phyloP scores from a whole-genome alignment of 2,113 vertebrate genomes.

The human (Homo sapiens) region DNA sequence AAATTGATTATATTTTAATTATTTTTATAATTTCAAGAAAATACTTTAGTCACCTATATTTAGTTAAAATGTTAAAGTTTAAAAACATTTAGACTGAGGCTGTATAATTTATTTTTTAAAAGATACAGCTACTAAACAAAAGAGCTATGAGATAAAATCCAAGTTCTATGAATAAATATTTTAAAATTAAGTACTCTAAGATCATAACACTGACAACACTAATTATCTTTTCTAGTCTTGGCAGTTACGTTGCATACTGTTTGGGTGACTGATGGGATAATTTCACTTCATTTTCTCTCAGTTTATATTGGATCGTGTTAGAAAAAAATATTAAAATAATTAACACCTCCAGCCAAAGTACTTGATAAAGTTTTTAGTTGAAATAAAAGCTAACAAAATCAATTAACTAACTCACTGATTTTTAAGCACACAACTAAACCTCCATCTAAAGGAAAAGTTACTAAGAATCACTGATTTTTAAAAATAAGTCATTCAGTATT shows the following conservation, averaged over 20 bases:
- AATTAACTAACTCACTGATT: slow-evolving; percentile 38
- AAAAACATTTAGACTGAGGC: slow-evolving; percentile 31
- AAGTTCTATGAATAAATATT: slow-evolving; percentile 72
- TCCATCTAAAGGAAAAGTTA: neutral
- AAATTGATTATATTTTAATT: slow-evolving; percentile 30
- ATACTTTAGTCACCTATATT: slow-evolving; percentile 31
- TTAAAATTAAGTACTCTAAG: slow-evolving; percentile 64
- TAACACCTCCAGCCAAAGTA: slow-evolving; percentile 65
- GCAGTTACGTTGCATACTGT: slow-evolving; percentile 61
- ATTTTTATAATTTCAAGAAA: slow-evolving; percentile 46
- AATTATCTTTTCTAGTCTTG: slow-evolving; percentile 54
- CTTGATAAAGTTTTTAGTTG: slow-evolving; percentile 63
- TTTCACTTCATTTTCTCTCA: slow-evolving; percentile 65
- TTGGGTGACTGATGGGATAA: slow-evolving; percentile 69
- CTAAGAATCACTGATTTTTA: slow-evolving; percentile 32
- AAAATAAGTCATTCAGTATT: neutral
- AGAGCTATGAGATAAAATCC: slow-evolving; percentile 53
- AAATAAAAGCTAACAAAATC: slow-evolving; percentile 54
- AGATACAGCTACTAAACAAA: slow-evolving; percentile 55
- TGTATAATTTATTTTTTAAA: slow-evolving; percentile 59
- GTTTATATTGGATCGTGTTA: slow-evolving; percentile 52
- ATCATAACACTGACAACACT: slow-evolving; percentile 78
- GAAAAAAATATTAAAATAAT: slow-evolving; percentile 71
- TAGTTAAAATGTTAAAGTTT: slow-evolving; percentile 49
- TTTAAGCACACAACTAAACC: neutral